phyloP scores from a whole-genome alignment of 2,888 invertebrate genomes.

The Chymomyza caudatula region DNA sequence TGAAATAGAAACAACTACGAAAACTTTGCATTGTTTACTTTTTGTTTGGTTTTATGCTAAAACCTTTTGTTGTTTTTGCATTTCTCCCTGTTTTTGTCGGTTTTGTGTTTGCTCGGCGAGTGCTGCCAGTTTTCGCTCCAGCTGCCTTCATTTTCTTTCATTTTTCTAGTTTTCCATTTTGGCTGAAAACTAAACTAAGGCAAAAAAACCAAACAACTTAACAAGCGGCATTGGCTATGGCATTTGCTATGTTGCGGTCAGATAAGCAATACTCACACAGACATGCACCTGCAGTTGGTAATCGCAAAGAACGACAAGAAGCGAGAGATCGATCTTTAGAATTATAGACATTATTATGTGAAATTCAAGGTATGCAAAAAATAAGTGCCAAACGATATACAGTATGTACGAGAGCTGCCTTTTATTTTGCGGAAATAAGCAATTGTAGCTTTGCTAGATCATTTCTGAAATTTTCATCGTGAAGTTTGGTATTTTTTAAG shows the following conservation, averaged over 20 bases:
- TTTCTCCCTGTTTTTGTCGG: not conserved
- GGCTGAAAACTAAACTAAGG: slow-evolving; percentile 59
- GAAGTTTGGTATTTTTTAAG: no score
- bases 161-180: slow-evolving; percentile 27
- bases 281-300: no score
- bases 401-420: no score
- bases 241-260: slow-evolving; percentile 14
- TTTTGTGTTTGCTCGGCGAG: not conserved
- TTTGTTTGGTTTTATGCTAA: slow-evolving; percentile 54
- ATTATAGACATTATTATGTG: no score
- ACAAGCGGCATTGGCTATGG: slow-evolving; percentile 35
- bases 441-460: no score
- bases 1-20: slow-evolving; percentile 3
- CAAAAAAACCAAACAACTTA: slow-evolving; percentile 57
- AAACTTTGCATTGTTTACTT: slow-evolving; percentile 63
- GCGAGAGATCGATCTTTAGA: no score
- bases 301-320: no score
- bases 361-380: no score
- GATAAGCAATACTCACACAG: slow-evolving; percentile 43
- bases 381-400: no score
- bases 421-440: no score
- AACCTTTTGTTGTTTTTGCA: slow-evolving; percentile 27
- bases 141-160: slow-evolving; percentile 16
- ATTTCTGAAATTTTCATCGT: no score
- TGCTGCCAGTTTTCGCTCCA: not conserved